A percentile compares a stretch with the other conserved stretches of the same genome.
Conservation (phyloP, 2,797 vertebrate species). For the Cephalopachus bancanus region DNA sequence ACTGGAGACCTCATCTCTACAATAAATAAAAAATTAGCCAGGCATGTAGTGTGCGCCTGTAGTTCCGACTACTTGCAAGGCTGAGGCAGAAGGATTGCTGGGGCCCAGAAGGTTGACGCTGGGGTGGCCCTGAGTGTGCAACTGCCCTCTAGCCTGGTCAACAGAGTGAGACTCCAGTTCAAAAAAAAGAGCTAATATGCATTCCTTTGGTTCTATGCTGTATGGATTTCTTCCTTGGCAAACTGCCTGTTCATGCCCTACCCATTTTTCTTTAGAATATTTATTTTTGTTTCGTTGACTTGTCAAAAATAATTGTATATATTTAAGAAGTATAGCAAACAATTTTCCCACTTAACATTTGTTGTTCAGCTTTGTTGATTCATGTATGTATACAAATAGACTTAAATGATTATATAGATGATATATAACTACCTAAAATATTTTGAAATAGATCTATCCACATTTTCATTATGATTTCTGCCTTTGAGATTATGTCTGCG, state of each 20-base stretch:
- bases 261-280: constrained; percentile 22
- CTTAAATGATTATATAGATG: not conserved
- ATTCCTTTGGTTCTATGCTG: not conserved
- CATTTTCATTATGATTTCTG: constrained; percentile 27
- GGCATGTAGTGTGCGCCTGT: too few relatives aligned
- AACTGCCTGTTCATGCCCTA: not conserved
- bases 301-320: not conserved
- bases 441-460: not conserved
- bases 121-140: too few relatives aligned
- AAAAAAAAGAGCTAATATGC: not conserved
- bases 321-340: constrained; percentile 23
- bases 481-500: not conserved
- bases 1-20: too few relatives aligned
- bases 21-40: too few relatives aligned
- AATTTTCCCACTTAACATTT: not conserved
- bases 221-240: constrained; percentile 44
- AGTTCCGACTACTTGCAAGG: too few relatives aligned
- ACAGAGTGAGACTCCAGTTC: too few relatives aligned
- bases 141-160: too few relatives aligned
- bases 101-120: too few relatives aligned
- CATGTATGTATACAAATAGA: not conserved
- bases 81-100: too few relatives aligned
- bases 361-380: constrained; percentile 24
- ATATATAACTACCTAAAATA: not conserved
- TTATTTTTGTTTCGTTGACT: not conserved